These are phyloP conservation scores for Molorchus minor DNA, from an alignment of 2,888 invertebrate species.

Conservation along the genomic window DNA sequence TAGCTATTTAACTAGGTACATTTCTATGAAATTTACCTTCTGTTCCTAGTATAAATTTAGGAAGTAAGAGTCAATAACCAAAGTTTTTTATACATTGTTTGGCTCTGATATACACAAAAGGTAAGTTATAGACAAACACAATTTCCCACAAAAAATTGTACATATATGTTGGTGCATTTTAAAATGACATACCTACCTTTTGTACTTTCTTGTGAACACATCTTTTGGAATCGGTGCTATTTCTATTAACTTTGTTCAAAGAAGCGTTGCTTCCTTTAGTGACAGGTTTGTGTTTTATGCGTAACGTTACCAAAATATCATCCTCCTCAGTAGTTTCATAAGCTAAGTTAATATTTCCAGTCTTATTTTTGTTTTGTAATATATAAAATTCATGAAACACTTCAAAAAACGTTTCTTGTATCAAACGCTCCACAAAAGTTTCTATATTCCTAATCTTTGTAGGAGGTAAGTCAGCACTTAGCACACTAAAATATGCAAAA, in stretches of 20 bases:
- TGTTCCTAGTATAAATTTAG: too few species aligned
- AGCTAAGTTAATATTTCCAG: constrained; percentile 53
- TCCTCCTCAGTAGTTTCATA: constrained; percentile 52
- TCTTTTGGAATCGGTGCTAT: constrained; percentile 16
- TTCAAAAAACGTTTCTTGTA: constrained; percentile 59
- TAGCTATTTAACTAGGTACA: too few species aligned
- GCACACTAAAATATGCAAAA: constrained; percentile 36
- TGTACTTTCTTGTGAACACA: constrained; percentile 42
- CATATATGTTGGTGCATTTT: too few species aligned
- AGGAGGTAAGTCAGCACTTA: constrained; percentile 48
- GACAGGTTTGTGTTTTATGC: constrained; percentile 32
- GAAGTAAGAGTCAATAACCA: too few species aligned
- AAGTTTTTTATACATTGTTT: too few species aligned
- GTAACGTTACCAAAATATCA: constrained; percentile 42
- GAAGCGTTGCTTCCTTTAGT: constrained; percentile 11
- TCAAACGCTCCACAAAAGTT: constrained; percentile 58
- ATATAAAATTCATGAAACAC: constrained; percentile 58
- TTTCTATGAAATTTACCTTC: too few species aligned
- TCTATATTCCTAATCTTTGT: constrained; percentile 55
- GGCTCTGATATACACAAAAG: too few species aligned
- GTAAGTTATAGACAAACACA: too few species aligned
- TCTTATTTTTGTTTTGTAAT: constrained; percentile 31
- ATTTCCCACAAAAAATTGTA: too few species aligned
- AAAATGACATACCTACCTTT: constrained; percentile 39
- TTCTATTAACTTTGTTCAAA: constrained; percentile 23